These are phyloP conservation scores for Stenotaenia linearis DNA, from an alignment of 2,888 invertebrate genomes.

Conservation along the genomic window DNA sequence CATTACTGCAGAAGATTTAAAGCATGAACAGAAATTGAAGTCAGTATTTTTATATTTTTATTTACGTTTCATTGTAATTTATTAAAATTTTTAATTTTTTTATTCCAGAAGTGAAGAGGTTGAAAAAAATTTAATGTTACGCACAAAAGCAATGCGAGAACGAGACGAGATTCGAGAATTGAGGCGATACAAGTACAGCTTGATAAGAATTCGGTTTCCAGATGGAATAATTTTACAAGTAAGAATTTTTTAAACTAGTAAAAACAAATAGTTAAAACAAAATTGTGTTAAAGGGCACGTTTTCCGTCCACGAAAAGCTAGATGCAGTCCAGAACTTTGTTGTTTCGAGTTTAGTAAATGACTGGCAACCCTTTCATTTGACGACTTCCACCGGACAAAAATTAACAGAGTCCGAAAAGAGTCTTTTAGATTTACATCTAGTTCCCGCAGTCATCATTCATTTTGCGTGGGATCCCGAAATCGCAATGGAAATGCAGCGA, in stretches of 20 bases:
- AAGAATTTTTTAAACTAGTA: slow-evolving; percentile 37
- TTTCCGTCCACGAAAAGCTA: slow-evolving; percentile 74
- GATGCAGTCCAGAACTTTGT: slow-evolving; percentile 70
- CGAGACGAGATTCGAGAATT: slow-evolving; percentile 75
- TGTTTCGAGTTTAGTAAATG: slow-evolving; percentile 64
- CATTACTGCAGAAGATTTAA: slow-evolving; percentile 73
- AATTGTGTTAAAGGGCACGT: slow-evolving; percentile 79
- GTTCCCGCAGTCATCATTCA: slow-evolving; percentile 76
- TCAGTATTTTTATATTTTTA: neutral
- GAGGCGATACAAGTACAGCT: slow-evolving; percentile 74
- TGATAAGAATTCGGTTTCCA: slow-evolving; percentile 82
- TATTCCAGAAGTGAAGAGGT: slow-evolving; percentile 62
- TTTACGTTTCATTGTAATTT: no score
- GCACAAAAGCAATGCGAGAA: slow-evolving; percentile 93
- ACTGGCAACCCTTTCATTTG: slow-evolving; percentile 63
- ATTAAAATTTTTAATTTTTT: slow-evolving; percentile 32
- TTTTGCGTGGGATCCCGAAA: slow-evolving; percentile 59
- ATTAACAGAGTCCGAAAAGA: slow-evolving; percentile 60
- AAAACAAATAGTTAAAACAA: no score
- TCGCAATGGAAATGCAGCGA: neutral
- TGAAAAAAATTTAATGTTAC: slow-evolving; percentile 73
- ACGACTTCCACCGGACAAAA: slow-evolving; percentile 59
- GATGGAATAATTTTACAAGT: slow-evolving; percentile 77
- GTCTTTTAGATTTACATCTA: slow-evolving; percentile 69
- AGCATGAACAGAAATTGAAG: slow-evolving; percentile 59